Conservation (phyloP, 1,140 invertebrate genomes). For the Drosophila mayri region DNA sequence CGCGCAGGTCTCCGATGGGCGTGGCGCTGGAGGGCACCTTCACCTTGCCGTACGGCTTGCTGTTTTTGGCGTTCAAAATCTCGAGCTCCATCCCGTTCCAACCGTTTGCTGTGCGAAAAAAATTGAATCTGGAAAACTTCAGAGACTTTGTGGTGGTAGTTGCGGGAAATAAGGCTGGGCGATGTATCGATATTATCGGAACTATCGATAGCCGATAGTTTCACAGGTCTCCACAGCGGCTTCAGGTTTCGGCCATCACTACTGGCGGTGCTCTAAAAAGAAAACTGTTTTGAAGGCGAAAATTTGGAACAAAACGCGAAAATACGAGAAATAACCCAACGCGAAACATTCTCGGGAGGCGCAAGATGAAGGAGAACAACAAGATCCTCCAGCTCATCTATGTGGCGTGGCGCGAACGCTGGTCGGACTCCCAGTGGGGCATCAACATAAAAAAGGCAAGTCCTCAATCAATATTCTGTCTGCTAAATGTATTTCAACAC, state of each 20-base stretch:
- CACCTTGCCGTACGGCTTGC: conserved; percentile 87
- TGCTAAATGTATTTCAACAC: conserved; percentile 18
- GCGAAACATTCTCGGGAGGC: not conserved
- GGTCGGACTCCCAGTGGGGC: conserved; percentile 97
- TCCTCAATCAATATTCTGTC: conserved; percentile 9
- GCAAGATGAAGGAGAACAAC: conserved; percentile 73
- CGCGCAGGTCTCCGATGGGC: conserved; percentile 91
- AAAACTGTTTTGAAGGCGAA: conserved; percentile 10
- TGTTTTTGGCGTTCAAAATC: conserved; percentile 86
- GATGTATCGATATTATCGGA: not conserved
- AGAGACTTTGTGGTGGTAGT: no score
- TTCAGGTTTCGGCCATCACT: conserved; percentile 22
- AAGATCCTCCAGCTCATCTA: conserved; percentile 76
- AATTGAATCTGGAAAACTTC: conserved; percentile 2
- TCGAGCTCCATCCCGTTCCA: conserved; percentile 86
- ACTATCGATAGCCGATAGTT: not conserved
- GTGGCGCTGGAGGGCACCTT: conserved; percentile 86
- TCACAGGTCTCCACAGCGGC: not conserved
- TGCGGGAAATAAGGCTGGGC: not conserved
- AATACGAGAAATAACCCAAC: not conserved
- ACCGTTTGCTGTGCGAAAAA: conserved; percentile 4
- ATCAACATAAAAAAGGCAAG: conserved; percentile 95
- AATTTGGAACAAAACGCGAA: conserved; percentile 26
- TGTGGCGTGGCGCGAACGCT: conserved; percentile 95
- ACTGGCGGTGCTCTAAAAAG: conserved; percentile 25